Conservation (phyloP, 2,888 invertebrate species). For the Andrena camellia region DNA sequence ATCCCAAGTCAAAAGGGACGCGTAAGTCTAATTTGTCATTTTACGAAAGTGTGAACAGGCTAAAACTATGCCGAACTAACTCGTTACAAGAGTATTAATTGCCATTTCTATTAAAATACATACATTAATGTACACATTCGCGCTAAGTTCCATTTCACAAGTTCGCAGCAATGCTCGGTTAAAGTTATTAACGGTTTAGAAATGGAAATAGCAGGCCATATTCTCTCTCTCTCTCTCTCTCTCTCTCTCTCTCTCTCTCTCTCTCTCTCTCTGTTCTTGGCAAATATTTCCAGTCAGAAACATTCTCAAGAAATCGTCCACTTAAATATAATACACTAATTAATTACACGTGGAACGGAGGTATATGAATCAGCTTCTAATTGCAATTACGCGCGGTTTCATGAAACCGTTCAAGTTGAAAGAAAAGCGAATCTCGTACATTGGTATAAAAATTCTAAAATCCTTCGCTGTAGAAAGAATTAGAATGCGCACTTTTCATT, state of each 20-base stretch:
- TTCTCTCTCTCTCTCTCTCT: background rate
- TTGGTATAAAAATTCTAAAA: constrained; percentile 2
- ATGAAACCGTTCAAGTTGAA: background rate
- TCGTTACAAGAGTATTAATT: background rate
- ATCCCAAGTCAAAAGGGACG: constrained; percentile 23
- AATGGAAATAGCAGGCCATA: constrained; percentile 65
- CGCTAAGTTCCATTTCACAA: constrained; percentile 67
- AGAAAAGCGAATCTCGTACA: background rate
- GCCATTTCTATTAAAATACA: constrained; percentile 5
- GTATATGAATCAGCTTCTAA: background rate
- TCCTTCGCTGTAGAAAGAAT: background rate
- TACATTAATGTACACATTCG: constrained; percentile 27
- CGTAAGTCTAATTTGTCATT: background rate
- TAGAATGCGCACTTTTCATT: background rate
- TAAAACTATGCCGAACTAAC: constrained; percentile 9
- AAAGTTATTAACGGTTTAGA: constrained; percentile 27
- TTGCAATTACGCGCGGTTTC: constrained; percentile 1
- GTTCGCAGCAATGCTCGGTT: constrained; percentile 2
- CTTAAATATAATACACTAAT: constrained; percentile 1
- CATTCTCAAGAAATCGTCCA: constrained; percentile 59
- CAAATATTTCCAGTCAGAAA: constrained; percentile 69
- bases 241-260: background rate
- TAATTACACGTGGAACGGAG: background rate
- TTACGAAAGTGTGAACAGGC: background rate
- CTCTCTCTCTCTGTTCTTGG: constrained; percentile 51